phyloP scores from a whole-genome alignment of 1,140 invertebrate species.

The Sycobia sp. region DNA sequence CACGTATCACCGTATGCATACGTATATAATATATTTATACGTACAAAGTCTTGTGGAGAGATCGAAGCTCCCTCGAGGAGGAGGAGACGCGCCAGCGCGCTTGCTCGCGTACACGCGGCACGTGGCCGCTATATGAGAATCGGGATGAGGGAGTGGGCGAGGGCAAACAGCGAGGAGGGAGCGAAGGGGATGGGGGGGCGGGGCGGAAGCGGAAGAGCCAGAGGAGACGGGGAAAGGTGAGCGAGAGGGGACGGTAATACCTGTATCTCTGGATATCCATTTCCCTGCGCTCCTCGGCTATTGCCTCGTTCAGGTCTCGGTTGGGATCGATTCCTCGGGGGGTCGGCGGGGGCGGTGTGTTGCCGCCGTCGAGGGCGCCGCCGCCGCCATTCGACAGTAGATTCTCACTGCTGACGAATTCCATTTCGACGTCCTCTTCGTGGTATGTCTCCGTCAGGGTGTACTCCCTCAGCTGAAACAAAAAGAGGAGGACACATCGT shows the following conservation, averaged over 20 bases:
- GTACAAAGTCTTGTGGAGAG: no score
- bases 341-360: no score
- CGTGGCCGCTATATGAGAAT: no score
- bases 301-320: constrained; percentile 77
- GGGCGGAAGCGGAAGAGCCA: no score
- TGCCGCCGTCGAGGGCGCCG: no score
- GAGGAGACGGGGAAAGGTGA: constrained; percentile 21
- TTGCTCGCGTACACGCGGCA: no score
- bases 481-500: constrained; percentile 30
- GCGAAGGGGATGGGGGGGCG: no score
- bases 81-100: no score
- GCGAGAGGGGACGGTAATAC: constrained; percentile 39
- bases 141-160: neutral
- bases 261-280: constrained; percentile 64
- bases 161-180: neutral
- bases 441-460: constrained; percentile 85
- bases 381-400: constrained; percentile 67
- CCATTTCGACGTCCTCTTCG: constrained; percentile 73
- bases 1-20: no score
- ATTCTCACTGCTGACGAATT: constrained; percentile 75
- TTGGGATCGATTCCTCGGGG: constrained; percentile 70
- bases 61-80: neutral
- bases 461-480: constrained; percentile 79
- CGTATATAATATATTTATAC: no score
- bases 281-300: constrained; percentile 75